These are phyloP conservation scores for Montipora cactus DNA, from an alignment of 64 coral and sea anemone species.

Conservation along the genomic window DNA sequence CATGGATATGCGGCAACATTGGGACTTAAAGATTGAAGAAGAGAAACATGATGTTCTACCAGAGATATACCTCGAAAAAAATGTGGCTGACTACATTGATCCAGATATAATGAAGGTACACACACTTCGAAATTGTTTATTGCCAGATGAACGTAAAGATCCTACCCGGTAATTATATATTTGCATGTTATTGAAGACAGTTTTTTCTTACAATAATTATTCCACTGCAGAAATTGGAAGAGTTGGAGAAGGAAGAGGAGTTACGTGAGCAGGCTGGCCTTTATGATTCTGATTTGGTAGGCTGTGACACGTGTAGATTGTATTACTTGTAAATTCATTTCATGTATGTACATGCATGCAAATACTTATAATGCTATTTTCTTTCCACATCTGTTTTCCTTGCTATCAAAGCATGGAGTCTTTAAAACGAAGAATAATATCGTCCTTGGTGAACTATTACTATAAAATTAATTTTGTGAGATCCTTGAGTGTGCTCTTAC, in stretches of 20 bases:
- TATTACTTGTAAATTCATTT: background rate
- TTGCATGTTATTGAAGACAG: too few relatives aligned
- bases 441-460: background rate
- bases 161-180: too few relatives aligned
- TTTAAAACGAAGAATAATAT: background rate
- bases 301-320: too few relatives aligned
- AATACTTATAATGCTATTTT: too few relatives aligned
- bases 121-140: background rate
- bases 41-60: conserved; percentile 93
- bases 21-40: conserved; percentile 76
- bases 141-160: too few relatives aligned
- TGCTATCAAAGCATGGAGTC: too few relatives aligned
- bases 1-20: conserved; percentile 92
- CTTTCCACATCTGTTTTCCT: too few relatives aligned
- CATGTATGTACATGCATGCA: too few relatives aligned
- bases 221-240: conserved; percentile 88
- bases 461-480: background rate
- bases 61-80: conserved; percentile 96
- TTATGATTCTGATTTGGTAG: conserved; percentile 87
- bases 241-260: conserved; percentile 96
- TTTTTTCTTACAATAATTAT: too few relatives aligned
- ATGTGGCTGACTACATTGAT: conserved; percentile 96
- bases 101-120: conserved; percentile 95
- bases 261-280: conserved; percentile 86
- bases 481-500: background rate